Conservation (phyloP, 1,140 invertebrate genomes). For the Lerema accius region DNA sequence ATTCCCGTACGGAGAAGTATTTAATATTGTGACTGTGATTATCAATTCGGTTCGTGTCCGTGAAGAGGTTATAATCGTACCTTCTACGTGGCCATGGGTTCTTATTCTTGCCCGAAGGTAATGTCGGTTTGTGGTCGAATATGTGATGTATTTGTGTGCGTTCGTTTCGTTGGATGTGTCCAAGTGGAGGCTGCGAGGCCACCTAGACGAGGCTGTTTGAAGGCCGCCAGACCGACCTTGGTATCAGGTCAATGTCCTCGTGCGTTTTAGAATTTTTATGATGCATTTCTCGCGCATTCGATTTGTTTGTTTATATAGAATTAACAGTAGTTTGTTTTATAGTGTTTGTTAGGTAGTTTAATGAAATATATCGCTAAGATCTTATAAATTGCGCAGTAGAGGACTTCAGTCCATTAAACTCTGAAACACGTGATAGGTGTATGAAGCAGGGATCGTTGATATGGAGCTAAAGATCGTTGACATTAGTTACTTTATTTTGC, state of each 20-base stretch:
- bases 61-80: conserved; percentile 54
- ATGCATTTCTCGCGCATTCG: conserved; percentile 49
- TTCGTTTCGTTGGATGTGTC: conserved; percentile 50
- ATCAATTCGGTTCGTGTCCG: conserved; percentile 43
- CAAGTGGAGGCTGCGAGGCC: conserved; percentile 55
- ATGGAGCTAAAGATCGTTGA: not conserved
- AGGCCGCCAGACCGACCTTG: conserved; percentile 79
- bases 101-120: conserved; percentile 71
- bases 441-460: not conserved
- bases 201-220: conserved; percentile 77
- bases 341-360: not conserved
- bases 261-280: conserved; percentile 60
- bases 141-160: conserved; percentile 56
- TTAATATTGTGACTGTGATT: conserved; percentile 57
- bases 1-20: conserved; percentile 39
- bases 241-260: conserved; percentile 73
- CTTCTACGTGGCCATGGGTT: conserved; percentile 72
- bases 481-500: not conserved
- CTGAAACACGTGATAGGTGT: not conserved
- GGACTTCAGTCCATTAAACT: not conserved
- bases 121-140: conserved; percentile 55
- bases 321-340: not conserved
- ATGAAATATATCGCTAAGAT: not conserved
- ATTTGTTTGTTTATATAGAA: not conserved
- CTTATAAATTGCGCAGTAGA: not conserved